Conservation (phyloP, 2,797 vertebrate species). For the Phoebastria nigripes region DNA sequence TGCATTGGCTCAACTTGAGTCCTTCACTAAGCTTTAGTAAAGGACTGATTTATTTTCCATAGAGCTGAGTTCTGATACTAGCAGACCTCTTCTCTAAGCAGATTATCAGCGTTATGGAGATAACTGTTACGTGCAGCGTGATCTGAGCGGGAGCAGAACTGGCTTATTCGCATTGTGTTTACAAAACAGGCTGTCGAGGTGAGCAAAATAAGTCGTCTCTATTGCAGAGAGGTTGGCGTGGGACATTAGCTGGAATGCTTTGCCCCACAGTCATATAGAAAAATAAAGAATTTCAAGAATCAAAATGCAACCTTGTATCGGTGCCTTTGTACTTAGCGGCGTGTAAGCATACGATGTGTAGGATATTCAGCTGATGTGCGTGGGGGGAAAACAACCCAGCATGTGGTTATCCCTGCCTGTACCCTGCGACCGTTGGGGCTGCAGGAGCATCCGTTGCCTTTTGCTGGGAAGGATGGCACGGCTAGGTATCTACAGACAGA, state of each 20-base stretch:
- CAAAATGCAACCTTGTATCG: neutral
- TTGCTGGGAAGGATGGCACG: neutral
- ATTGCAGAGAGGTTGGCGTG: neutral
- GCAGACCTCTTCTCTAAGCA: neutral
- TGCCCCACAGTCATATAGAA: neutral
- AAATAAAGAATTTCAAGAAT: neutral
- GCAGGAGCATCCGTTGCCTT: neutral
- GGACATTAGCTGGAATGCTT: neutral
- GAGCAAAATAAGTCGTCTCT: neutral
- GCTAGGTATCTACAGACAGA: neutral
- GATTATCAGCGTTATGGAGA: fast-evolving
- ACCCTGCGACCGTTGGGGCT: fast-evolving
- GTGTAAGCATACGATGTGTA: fast-evolving
- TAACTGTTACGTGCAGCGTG: fast-evolving
- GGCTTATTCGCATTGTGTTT: neutral
- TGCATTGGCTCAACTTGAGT: neutral
- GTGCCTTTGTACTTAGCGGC: neutral
- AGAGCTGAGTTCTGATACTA: neutral
- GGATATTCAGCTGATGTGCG: neutral
- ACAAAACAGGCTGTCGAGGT: neutral
- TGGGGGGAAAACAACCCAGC: neutral
- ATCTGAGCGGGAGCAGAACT: neutral
- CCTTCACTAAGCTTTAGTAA: neutral
- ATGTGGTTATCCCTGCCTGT: neutral
- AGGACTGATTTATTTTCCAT: neutral